Base-by-base conservation (phyloP, 2,888 invertebrate species). In the Microdon myrmicae region DNA sequence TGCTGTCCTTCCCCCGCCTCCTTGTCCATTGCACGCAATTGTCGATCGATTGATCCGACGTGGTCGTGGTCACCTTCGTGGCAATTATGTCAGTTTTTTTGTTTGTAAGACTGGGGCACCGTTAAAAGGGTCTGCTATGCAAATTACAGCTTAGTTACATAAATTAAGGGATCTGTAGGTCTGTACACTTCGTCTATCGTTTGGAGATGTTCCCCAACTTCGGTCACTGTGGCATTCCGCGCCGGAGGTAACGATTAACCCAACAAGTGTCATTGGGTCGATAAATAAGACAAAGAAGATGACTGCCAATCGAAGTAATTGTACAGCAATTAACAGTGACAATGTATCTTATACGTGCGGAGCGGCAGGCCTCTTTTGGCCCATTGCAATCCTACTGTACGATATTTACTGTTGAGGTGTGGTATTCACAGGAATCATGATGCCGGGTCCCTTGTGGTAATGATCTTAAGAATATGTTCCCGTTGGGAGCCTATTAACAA, bases 31-130 rank as follows among this genome's bases (percentile, higher is more conserved):
- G 49, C 45, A 58, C 58, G 45, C 51, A 43, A 19, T 56, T 32
- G 64, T 49, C 61, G 56, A 56, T 61, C 58, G 43, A 64, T 64
- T 64, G 64, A 64, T 64, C 64, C 45, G 64, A 58, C 47, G 45
- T 58, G 45, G 51, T 43, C 48, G 58, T 49, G 58, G 58, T 58
- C 58, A 58, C 58, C 44, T 64, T 53, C 37, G 37, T 41, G 51
- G 58, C 64, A 64, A 64, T 64, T 64, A 64, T 64, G 64, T 64
- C 64, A 58, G 47, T 64, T 58, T 64, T 64, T 64, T 51, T n/a
- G n/a, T n/a, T 56, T 56, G 39, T 45, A 35, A 20, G 29, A 28
- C 25, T 29, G 13, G 31, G 32, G 17, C 6, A 35, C 19, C 9
- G 29, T 9, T 10, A 8, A 4, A 6, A 6, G 26, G 19, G 39